These are phyloP conservation scores for Acleris cristana DNA, from an alignment of 2,888 invertebrate genomes.

Conservation along the genomic window DNA sequence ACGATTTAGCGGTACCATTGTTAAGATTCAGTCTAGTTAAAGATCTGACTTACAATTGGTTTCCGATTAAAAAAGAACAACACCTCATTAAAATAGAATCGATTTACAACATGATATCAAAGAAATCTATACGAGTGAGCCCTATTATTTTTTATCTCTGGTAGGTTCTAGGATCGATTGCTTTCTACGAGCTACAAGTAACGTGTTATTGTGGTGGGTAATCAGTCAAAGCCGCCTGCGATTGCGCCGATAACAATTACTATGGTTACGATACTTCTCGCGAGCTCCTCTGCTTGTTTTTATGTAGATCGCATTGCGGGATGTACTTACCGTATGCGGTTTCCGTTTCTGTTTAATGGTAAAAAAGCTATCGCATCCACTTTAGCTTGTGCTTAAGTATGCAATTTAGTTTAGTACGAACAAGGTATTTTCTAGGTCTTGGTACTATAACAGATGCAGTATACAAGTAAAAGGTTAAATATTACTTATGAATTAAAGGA, in stretches of 20 bases:
- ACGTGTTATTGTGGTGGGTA: conserved; percentile 50
- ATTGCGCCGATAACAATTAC: conserved; percentile 42
- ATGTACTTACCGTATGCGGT: conserved; percentile 1
- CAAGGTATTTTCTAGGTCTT: neutral
- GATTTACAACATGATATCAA: conserved; percentile 22
- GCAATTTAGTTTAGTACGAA: neutral
- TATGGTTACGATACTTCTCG: conserved; percentile 20
- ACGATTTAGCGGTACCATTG: neutral
- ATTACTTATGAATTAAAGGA: too few species aligned
- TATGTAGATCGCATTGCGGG: neutral
- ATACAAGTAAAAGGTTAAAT: too few species aligned
- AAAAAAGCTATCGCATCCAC: neutral
- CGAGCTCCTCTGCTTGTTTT: conserved; percentile 8
- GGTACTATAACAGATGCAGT: too few species aligned
- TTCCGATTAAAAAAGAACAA: neutral
- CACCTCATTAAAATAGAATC: conserved; percentile 15
- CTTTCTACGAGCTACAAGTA: conserved; percentile 45
- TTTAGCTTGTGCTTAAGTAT: neutral
- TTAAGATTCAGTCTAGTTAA: neutral
- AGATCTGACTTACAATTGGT: neutral
- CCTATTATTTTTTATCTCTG: conserved; percentile 43
- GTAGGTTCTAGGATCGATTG: conserved; percentile 38
- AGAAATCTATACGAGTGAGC: conserved; percentile 27
- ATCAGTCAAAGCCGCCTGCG: conserved; percentile 50
- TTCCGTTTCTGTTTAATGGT: conserved; percentile 15